Percentiles rank a stretch among this genome's conserved stretches.
These are phyloP conservation scores for Abramis brama DNA, from an alignment of 2,113 vertebrate genomes.

Conservation along the genomic window DNA sequence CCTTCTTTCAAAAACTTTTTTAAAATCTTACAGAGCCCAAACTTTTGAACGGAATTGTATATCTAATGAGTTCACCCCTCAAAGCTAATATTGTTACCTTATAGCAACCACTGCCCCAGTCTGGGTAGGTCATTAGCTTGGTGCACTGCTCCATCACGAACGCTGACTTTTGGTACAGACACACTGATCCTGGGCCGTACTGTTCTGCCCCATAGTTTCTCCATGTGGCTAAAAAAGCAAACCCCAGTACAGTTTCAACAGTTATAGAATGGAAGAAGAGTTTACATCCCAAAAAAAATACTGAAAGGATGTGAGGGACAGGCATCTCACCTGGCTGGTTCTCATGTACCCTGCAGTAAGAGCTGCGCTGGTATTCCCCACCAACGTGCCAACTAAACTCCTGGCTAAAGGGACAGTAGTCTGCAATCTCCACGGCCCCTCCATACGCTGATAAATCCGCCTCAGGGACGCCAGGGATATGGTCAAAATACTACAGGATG, in stretches of 20 bases:
- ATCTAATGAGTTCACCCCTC: not conserved
- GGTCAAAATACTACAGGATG: constrained; percentile 88
- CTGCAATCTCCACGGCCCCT: constrained; percentile 95
- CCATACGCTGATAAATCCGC: constrained; percentile 87
- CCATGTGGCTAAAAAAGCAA: constrained; percentile 78
- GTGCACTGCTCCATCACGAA: constrained; percentile 95
- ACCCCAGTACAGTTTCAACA: not conserved
- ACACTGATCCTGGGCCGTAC: constrained; percentile 90
- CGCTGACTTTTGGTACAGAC: constrained; percentile 90
- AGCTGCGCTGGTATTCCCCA: constrained; percentile 94
- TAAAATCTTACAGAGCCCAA: not conserved
- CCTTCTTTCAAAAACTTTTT: not conserved
- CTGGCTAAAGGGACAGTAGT: constrained; percentile 96
- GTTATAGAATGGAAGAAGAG: not conserved
- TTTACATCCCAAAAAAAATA: not conserved
- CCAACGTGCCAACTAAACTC: constrained; percentile 97
- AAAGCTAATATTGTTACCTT: constrained; percentile 73
- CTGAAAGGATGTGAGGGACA: not conserved
- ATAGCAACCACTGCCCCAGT: constrained; percentile 98
- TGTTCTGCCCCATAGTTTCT: constrained; percentile 96
- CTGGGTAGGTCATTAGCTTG: constrained; percentile 88
- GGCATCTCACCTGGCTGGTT: constrained; percentile 88
- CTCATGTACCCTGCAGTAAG: constrained; percentile 87
- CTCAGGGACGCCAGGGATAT: constrained; percentile 79
- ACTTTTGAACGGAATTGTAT: not conserved